Evolutionary conservation across 2,113 vertebrate species (phyloP), one percentile per base, ranked within the genome.

Genomic region (Dicrurus megarhynchus): DNA sequence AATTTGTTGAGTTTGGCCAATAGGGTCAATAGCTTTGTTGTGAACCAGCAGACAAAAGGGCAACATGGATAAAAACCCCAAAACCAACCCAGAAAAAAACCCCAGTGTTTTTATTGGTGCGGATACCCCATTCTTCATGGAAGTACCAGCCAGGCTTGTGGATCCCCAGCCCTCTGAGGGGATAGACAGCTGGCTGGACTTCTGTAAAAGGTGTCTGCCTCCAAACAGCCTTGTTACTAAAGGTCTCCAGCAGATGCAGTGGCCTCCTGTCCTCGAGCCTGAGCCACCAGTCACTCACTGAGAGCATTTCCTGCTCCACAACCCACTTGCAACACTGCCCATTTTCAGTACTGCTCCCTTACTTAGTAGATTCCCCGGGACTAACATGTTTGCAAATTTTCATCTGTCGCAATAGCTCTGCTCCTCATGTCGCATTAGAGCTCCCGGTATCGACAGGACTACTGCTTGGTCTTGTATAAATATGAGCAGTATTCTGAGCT

Each of bases 61-160:
- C 14, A 76, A 53, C 35, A 55, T 3, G 1, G 19, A 23, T 37
- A 18, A 64, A 41, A 46, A 14, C 3, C 13, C 16, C 9, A 7
- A n/a, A 35, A 10, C 2, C 10, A 18, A 42, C 4, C 6, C 27
- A 44, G 7, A 20, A n/a, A 65, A 44, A 27, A 1, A 0, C 2
- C 24, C 9, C 70, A 35, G 8, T 42, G 26, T 23, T 87, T 84
- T 70, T 53, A 70, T 22, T n/a, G 30, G 52, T 26, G 10, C 3
- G 15, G 39, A 77, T 77, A 74, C 11, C 5, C 21, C 17, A 42
- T 42, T 85, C n/a, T 79, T 65, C 37, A 53, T 1, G 6, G 17
- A 91, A 78, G 14, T 57, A 60, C 4, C 26, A 59, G 32, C 19
- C 47, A 28, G 19, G 23, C 12, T 47, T 3, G 0, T n/a, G 18